Conservation (phyloP, 2,113 vertebrate species). For the Verasper variegatus region DNA sequence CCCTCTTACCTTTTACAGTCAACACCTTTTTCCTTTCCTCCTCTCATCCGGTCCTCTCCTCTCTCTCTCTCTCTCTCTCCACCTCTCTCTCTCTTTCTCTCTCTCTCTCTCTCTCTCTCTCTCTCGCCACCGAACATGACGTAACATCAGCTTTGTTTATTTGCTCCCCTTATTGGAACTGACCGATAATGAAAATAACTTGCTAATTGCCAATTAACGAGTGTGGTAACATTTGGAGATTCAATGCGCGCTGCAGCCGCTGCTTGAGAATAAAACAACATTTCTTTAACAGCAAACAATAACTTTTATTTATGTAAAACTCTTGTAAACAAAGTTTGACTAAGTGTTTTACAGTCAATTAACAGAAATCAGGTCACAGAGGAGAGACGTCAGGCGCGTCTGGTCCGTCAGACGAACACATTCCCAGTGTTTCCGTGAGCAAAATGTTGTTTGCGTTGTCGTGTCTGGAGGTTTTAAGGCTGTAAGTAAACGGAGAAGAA, state of each 20-base stretch:
- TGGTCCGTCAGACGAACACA: background rate
- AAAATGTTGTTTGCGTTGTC: constrained; percentile 61
- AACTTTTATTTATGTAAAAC: constrained; percentile 19
- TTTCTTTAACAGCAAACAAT: background rate
- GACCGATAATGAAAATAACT: constrained; percentile 48
- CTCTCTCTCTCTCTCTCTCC: background rate
- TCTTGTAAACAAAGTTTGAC: constrained; percentile 30
- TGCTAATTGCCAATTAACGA: constrained; percentile 46
- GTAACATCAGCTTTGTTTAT: constrained; percentile 77
- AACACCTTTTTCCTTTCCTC: constrained; percentile 66
- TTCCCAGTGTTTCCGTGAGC: constrained; percentile 1
- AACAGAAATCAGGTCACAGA: background rate
- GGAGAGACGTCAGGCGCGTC: background rate
- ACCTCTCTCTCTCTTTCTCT: background rate
- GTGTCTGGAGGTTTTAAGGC: constrained; percentile 64
- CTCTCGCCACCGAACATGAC: constrained; percentile 62
- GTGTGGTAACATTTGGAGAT: background rate
- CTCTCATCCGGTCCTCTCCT: constrained; percentile 40
- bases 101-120: background rate
- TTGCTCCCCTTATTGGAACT: constrained; percentile 71
- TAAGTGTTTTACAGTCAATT: background rate
- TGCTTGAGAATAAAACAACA: background rate
- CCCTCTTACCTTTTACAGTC: constrained; percentile 75
- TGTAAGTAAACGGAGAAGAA: constrained; percentile 79
- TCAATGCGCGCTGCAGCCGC: background rate